Conservation (phyloP, 2,113 vertebrate species). For the Alectura lathami region DNA sequence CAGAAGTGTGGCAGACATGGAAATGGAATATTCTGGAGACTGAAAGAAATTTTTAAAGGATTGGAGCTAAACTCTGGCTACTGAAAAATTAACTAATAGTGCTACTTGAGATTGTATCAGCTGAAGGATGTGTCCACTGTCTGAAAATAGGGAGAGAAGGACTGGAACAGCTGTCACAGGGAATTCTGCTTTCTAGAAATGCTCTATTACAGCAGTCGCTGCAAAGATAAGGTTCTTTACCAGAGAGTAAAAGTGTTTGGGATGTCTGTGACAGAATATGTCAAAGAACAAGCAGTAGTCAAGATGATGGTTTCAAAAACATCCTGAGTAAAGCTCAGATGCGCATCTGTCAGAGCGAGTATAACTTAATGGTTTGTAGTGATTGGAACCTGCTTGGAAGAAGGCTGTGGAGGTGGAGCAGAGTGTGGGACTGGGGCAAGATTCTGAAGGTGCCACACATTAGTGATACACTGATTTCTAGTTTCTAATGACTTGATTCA, state of each 20-base stretch:
- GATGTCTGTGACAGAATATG: background rate
- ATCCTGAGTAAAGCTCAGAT: background rate
- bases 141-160: constrained; percentile 44
- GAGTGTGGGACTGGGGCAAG: background rate
- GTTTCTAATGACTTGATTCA: background rate
- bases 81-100: background rate
- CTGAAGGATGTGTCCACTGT: background rate
- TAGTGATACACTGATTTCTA: background rate
- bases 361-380: background rate
- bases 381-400: background rate
- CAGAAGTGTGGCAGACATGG: background rate
- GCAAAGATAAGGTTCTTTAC: background rate
- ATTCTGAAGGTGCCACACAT: background rate
- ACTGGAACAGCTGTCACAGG: background rate
- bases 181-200: constrained; percentile 34
- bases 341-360: background rate
- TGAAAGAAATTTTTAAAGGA: background rate
- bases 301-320: background rate
- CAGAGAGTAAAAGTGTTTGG: background rate
- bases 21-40: background rate
- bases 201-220: background rate
- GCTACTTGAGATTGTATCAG: background rate
- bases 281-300: background rate
- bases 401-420: background rate
- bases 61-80: background rate